Evolutionary conservation across 2,888 invertebrate genomes (phyloP), one percentile per base, ranked within the genome.

Genomic region (Axea sp.): DNA sequence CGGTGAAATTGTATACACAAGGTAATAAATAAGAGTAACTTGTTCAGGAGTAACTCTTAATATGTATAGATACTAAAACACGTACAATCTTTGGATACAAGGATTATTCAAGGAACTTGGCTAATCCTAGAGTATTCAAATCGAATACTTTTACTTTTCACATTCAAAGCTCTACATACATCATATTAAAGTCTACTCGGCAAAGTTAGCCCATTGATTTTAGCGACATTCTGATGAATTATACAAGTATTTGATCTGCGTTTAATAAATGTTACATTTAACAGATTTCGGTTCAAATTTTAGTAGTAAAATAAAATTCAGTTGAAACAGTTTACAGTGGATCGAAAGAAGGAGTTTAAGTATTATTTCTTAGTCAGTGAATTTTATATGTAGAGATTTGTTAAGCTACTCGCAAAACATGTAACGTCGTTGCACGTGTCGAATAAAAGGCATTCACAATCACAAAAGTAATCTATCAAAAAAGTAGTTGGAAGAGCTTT

Each of bases 381-480:
- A 31, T 6, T 31, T 31, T 14, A 31, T 14, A 31, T 31, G 31
- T 2, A 4, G 3, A 24, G 14, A 24, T 26, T 24, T 26, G 24
- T 24, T 14, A n/a, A 7, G n/a, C 12, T 26, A 26, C 24, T 12
- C 26, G 24, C 24, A 8, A 15, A 43, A 15, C 43, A 15, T 28
- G 14, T 39, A 39, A 22, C 11, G 22, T 19, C 22, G 11, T 19
- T 41, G 43, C 43, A 49, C 49, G 49, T 49, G 49, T 49, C 49
- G 49, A 49, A 33, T 33, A 53, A 53, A 37, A 26, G 37, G 37
- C 53, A 37, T 26, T 14, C 28, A 9, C 37, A 37, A 53, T 53
- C 53, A 53, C 28, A 37, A 11, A 37, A 53, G 53, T 37, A 53
- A 53, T 53, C 53, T 53, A 37, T 53, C 53, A 53, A 53, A 53